Conservation (phyloP, 2,888 invertebrate species). For the Crossocerus cetratus region DNA sequence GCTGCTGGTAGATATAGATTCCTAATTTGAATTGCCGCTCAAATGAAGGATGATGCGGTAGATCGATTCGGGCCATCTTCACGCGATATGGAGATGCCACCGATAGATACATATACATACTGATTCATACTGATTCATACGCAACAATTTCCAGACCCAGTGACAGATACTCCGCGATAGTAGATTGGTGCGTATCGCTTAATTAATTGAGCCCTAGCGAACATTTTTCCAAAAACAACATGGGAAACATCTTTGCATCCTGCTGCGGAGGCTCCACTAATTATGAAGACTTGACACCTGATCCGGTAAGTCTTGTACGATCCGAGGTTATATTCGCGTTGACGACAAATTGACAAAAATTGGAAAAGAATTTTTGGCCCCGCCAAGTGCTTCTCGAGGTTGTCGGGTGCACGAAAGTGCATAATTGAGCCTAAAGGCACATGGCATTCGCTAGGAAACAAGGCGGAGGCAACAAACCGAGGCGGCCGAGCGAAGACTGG, state of each 20-base stretch:
- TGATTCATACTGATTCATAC: no score
- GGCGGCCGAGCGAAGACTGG: constrained; percentile 83
- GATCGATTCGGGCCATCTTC: no score
- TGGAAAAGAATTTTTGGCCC: neutral
- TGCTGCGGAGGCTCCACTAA: constrained; percentile 80
- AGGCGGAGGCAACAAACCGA: constrained; percentile 82
- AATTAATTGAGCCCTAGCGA: no score
- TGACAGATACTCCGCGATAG: no score
- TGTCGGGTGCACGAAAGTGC: neutral
- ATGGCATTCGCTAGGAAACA: constrained; percentile 37
- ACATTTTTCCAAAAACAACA: constrained; percentile 16
- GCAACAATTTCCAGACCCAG: no score
- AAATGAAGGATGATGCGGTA: no score
- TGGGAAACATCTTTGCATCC: constrained; percentile 77
- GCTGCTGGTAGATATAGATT: no score
- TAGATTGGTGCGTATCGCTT: no score
- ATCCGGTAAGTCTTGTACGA: constrained; percentile 78
- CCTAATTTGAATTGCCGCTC: no score
- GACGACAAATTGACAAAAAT: neutral
- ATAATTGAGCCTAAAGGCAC: neutral
- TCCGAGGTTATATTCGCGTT: constrained; percentile 18
- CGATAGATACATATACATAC: no score
- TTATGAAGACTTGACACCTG: constrained; percentile 80
- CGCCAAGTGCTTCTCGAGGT: neutral
- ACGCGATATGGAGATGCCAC: no score